Conservation (phyloP, 2,797 vertebrate genomes). For the Ctenopoma multispine region DNA sequence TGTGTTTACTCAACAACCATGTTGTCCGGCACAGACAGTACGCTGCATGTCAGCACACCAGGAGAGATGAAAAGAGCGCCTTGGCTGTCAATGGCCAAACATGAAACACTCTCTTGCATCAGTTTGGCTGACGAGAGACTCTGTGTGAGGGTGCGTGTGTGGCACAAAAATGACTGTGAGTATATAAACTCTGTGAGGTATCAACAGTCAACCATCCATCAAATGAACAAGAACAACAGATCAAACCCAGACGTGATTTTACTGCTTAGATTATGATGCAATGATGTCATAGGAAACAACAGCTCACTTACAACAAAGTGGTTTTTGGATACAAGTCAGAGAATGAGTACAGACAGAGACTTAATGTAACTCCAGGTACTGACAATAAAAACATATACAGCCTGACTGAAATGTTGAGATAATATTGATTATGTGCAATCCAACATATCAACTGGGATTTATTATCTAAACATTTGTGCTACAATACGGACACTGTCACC, state of each 20-base stretch:
- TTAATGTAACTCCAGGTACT: slow-evolving; percentile 37
- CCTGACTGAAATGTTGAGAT: not conserved
- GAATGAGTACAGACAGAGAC: slow-evolving; percentile 19
- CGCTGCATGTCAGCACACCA: slow-evolving; percentile 46
- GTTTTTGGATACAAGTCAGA: slow-evolving; percentile 52
- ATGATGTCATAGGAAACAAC: slow-evolving; percentile 77
- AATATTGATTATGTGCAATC: not conserved
- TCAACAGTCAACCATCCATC: slow-evolving; percentile 69
- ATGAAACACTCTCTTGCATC: slow-evolving; percentile 43
- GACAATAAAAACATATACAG: slow-evolving; percentile 20
- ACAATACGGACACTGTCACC: slow-evolving; percentile 1
- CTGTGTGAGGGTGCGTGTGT: slow-evolving; percentile 7
- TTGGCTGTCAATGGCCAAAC: slow-evolving; percentile 57
- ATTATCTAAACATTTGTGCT: not conserved
- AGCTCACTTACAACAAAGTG: slow-evolving; percentile 70
- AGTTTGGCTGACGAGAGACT: slow-evolving; percentile 28
- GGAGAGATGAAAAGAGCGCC: slow-evolving; percentile 71
- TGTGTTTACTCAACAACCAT: slow-evolving; percentile 67
- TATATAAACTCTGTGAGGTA: slow-evolving; percentile 63
- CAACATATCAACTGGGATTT: not conserved
- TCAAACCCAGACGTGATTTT: slow-evolving; percentile 74
- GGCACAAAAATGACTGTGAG: slow-evolving; percentile 7
- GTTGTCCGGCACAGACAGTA: slow-evolving; percentile 46
- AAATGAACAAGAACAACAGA: slow-evolving; percentile 74
- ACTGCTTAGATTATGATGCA: slow-evolving; percentile 69